These are phyloP conservation scores for Ptychodera flava DNA, from an alignment of 35 echinoderm and acorn worm genomes.

Conservation along the genomic window DNA sequence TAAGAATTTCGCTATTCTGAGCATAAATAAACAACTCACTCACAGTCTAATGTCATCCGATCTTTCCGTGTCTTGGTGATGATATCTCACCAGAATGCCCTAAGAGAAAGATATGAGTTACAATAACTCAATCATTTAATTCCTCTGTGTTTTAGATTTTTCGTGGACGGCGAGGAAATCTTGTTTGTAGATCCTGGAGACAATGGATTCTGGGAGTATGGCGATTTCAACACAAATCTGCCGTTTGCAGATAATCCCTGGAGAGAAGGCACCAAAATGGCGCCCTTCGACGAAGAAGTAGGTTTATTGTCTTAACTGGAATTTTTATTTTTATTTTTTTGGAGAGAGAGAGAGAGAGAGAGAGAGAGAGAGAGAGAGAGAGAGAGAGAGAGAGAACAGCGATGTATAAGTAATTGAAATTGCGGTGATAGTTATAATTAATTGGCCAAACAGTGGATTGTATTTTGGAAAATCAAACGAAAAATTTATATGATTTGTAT, in stretches of 20 bases:
- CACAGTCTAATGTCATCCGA: not conserved
- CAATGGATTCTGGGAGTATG: slow-evolving; percentile 65
- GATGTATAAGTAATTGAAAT: no score
- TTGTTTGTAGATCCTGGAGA: slow-evolving; percentile 41
- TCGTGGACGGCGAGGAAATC: slow-evolving; percentile 50
- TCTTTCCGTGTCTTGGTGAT: not conserved
- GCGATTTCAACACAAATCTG: slow-evolving; percentile 22
- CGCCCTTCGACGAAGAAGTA: slow-evolving; percentile 92
- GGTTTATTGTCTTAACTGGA: no score
- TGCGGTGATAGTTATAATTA: no score
- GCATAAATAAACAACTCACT: not conserved
- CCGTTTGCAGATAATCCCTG: slow-evolving; percentile 70
- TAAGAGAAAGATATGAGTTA: not conserved
- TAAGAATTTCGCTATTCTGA: not conserved
- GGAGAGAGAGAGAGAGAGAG: no score
- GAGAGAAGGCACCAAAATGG: slow-evolving; percentile 51
- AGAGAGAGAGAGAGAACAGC: no score
- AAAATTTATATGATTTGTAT: no score
- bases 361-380: no score
- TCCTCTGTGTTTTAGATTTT: slow-evolving; percentile 32
- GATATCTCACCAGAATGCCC: not conserved
- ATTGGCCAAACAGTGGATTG: no score
- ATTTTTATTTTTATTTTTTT: no score
- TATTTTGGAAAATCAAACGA: no score
- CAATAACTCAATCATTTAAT: not conserved